phyloP scores from a whole-genome alignment of 2,888 invertebrate genomes.

The Ctena decussata region DNA sequence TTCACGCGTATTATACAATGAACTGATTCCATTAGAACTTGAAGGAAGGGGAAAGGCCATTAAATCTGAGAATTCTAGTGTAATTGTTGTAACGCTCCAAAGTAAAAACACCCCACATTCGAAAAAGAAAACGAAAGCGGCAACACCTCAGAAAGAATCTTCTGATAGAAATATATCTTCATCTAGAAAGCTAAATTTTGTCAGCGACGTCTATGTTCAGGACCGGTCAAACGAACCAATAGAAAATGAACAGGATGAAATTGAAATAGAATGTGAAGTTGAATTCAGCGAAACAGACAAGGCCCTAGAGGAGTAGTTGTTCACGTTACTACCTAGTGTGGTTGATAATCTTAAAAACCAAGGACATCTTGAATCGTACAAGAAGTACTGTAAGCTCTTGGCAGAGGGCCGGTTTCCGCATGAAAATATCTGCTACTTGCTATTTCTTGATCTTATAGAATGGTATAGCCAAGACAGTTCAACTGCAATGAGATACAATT shows the following conservation, averaged over 20 bases:
- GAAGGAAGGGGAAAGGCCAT: background rate
- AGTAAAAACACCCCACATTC: background rate
- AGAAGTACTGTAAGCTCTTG: background rate
- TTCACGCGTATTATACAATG: background rate
- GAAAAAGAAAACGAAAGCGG: background rate
- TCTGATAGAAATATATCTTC: background rate
- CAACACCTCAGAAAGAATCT: background rate
- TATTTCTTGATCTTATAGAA: conserved; percentile 20
- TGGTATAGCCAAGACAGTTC: background rate
- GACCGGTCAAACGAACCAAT: background rate
- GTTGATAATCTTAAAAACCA: background rate
- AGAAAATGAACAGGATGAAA: background rate
- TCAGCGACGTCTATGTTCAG: background rate
- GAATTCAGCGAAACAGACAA: background rate
- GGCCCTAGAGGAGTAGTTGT: background rate
- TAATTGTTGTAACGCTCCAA: background rate
- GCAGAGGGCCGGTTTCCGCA: background rate
- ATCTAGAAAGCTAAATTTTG: background rate
- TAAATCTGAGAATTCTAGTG: background rate
- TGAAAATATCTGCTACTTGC: conserved; percentile 16
- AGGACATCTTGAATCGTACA: background rate
- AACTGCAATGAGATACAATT: conserved; percentile 12
- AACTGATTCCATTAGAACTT: background rate
- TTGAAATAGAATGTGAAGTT: background rate
- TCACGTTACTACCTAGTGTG: background rate